These are phyloP conservation scores for Tryphoninae sp. DNA, from an alignment of 2,888 invertebrate genomes.

Conservation along the genomic window DNA sequence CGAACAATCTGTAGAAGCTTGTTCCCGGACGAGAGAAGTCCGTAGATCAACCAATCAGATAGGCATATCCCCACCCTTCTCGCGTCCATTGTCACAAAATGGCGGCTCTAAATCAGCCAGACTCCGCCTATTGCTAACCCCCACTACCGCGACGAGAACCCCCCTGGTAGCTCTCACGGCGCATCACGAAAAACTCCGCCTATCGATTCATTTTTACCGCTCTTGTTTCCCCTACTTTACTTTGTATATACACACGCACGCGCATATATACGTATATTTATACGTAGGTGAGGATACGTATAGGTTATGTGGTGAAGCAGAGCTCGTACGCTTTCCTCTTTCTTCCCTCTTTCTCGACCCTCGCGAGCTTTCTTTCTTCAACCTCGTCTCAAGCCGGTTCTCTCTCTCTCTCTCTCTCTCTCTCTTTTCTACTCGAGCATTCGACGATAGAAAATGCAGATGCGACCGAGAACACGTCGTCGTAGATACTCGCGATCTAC, in stretches of 20 bases:
- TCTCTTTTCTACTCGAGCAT: slow-evolving; percentile 8
- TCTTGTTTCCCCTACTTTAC: slow-evolving; percentile 60
- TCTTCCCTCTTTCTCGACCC: slow-evolving; percentile 32
- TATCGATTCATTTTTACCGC: slow-evolving; percentile 81
- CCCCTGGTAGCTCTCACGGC: slow-evolving; percentile 70
- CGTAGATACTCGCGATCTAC: slow-evolving; percentile 6
- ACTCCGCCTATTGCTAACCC: slow-evolving; percentile 79
- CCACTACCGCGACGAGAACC: slow-evolving; percentile 54
- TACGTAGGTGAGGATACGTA: slow-evolving; percentile 10
- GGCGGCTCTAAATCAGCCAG: slow-evolving; percentile 81
- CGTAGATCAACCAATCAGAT: slow-evolving; percentile 82
- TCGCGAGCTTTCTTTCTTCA: slow-evolving; percentile 48
- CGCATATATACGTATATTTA: not conserved
- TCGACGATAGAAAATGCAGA: not conserved
- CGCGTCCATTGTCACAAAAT: slow-evolving; percentile 81
- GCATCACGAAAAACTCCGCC: slow-evolving; percentile 81
- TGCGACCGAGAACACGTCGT: not conserved
- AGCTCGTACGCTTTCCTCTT: slow-evolving; percentile 13
- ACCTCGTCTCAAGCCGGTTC: slow-evolving; percentile 34
- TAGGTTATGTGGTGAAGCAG: slow-evolving; percentile 14
- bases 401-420: slow-evolving; percentile 44
- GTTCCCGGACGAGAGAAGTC: slow-evolving; percentile 80
- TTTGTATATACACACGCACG: slow-evolving; percentile 4
- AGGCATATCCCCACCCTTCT: slow-evolving; percentile 76
- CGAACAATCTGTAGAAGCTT: slow-evolving; percentile 81